Percentiles rank a stretch among this genome's conserved stretches.
These are phyloP conservation scores for Trichopoda pennipes DNA, from an alignment of 2,888 invertebrate species.

Conservation along the genomic window DNA sequence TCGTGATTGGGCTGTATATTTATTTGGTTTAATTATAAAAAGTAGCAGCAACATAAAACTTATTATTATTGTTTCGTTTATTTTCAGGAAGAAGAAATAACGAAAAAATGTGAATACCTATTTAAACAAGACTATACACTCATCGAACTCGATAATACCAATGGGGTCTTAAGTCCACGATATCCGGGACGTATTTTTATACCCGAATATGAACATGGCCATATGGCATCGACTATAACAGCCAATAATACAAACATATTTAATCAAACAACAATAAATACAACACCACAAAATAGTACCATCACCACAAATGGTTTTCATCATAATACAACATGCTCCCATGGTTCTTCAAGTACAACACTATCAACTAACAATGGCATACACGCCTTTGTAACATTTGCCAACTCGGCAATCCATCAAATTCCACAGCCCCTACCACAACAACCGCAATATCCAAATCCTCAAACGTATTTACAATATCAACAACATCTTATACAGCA, in stretches of 20 bases:
- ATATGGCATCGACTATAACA: conserved; percentile 71
- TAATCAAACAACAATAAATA: conserved; percentile 21
- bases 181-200: conserved; percentile 88
- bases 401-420: conserved; percentile 71
- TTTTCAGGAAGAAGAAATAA: conserved; percentile 83
- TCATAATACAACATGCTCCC: conserved; percentile 39
- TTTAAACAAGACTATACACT: conserved; percentile 86
- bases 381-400: conserved; percentile 76
- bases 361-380: conserved; percentile 70
- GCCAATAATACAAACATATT: conserved; percentile 66
- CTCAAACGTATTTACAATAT: conserved; percentile 39
- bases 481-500: conserved; percentile 44
- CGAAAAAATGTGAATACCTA: conserved; percentile 85
- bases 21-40: too few species aligned
- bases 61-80: not conserved
- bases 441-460: conserved; percentile 47
- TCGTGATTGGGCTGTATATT: too few species aligned
- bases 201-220: conserved; percentile 83
- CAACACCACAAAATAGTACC: conserved; percentile 28
- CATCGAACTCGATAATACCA: conserved; percentile 84
- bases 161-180: conserved; percentile 86
- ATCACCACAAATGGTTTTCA: conserved; percentile 63
- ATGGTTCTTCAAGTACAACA: conserved; percentile 37
- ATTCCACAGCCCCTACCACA: conserved; percentile 58
- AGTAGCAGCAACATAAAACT: not conserved